phyloP scores from a whole-genome alignment of 2,888 invertebrate species.

The Uropetala carovei region DNA sequence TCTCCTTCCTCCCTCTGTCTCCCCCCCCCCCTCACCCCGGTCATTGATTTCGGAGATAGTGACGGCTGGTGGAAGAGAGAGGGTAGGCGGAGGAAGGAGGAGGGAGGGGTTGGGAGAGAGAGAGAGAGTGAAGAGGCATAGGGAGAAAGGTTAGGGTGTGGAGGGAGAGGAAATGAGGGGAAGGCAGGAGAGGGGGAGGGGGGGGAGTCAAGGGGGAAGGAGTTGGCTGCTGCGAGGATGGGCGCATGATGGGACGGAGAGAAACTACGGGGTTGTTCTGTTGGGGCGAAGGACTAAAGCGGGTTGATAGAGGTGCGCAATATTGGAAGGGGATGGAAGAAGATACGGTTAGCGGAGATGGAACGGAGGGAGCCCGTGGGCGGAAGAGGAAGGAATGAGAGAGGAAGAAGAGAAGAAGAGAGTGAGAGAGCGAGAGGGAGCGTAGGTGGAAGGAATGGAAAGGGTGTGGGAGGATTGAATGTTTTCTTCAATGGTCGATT shows the following conservation, averaged over 20 bases:
- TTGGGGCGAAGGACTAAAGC: background rate
- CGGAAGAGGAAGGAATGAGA: background rate
- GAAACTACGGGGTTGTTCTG: background rate
- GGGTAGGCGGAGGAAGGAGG: background rate
- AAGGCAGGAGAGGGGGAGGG: background rate
- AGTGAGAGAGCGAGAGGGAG: background rate
- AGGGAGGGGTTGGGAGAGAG: background rate
- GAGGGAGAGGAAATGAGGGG: background rate
- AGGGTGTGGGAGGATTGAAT: no score
- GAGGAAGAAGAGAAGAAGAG: background rate
- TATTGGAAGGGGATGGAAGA: background rate
- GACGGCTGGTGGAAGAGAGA: constrained; percentile 35
- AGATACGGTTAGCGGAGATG: background rate
- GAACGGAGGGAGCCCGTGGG: background rate
- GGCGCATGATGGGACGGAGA: background rate
- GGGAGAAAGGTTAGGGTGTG: background rate
- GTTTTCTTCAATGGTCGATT: no score
- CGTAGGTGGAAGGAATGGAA: background rate
- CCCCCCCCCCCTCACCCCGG: constrained; percentile 30
- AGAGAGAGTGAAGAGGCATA: background rate
- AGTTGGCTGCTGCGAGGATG: no score
- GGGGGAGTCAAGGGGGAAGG: background rate
- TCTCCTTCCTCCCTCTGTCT: background rate
- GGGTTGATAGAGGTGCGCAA: background rate
- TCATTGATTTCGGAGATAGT: constrained; percentile 61